Evolutionary conservation across 2,797 vertebrate species (phyloP).

Genomic region (Taenioides sp.): DNA sequence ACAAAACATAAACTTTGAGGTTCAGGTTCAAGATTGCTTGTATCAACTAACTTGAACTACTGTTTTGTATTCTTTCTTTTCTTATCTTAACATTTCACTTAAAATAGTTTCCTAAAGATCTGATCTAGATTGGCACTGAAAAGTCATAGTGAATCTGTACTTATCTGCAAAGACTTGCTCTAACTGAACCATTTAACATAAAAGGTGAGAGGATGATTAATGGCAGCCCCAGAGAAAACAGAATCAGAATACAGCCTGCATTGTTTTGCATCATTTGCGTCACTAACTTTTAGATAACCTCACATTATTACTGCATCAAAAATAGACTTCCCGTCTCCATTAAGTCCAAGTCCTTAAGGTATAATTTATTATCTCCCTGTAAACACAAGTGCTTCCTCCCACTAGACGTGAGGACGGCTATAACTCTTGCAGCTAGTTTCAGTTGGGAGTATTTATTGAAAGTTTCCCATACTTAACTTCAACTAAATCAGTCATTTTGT

Average conservation of each 20-base stretch:
- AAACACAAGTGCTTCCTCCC: conserved; percentile 13
- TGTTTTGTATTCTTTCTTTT: too few species aligned
- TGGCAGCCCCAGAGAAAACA: too few species aligned
- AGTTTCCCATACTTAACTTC: conserved; percentile 2
- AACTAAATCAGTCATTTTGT: background rate
- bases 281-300: conserved; percentile 9
- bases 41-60: too few species aligned
- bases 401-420: background rate
- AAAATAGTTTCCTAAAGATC: too few species aligned
- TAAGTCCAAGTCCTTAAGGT: conserved; percentile 2
- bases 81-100: too few species aligned
- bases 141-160: background rate
- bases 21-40: too few species aligned
- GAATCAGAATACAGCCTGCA: background rate
- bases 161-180: background rate
- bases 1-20: too few species aligned
- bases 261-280: background rate
- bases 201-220: conserved; percentile 1
- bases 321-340: background rate
- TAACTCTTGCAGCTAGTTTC: background rate
- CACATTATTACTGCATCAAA: conserved; percentile 5
- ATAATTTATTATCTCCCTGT: conserved; percentile 1
- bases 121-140: too few species aligned
- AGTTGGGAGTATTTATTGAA: conserved; percentile 2
- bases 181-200: background rate